Percentiles rank a stretch among this genome's conserved stretches.
phyloP scores from a whole-genome alignment of 2,888 invertebrate species.

The Sericinus montela region DNA sequence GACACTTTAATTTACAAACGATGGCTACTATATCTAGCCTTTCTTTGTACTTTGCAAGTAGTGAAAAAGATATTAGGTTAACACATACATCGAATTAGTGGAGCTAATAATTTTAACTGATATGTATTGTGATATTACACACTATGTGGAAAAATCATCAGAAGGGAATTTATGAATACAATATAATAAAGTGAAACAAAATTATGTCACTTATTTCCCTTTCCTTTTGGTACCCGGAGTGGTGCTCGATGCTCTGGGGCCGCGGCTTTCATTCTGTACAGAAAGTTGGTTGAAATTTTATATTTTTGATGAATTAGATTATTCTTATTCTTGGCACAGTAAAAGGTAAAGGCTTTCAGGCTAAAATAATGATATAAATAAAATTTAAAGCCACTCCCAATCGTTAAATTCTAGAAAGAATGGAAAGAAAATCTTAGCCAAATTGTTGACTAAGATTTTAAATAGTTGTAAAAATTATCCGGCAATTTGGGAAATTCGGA shows the following conservation, averaged over 20 bases:
- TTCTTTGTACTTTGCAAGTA: slow-evolving; percentile 6
- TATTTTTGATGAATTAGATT: no score
- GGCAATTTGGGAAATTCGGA: no score
- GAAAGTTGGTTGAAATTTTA: slow-evolving; percentile 1
- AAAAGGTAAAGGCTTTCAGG: no score
- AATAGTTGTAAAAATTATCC: no score
- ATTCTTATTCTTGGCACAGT: no score
- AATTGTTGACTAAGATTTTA: no score
- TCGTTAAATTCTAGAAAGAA: no score
- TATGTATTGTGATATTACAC: slow-evolving; percentile 77
- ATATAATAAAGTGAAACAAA: slow-evolving; percentile 44
- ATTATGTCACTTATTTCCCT: slow-evolving; percentile 60
- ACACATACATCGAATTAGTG: slow-evolving; percentile 22
- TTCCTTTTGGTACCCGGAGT: slow-evolving; percentile 73
- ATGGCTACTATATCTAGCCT: slow-evolving; percentile 5
- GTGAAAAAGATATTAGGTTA: slow-evolving; percentile 10
- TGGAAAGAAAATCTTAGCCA: no score
- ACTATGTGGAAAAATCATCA: slow-evolving; percentile 71
- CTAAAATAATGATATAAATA: no score
- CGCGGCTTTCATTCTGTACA: slow-evolving; percentile 50
- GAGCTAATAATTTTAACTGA: slow-evolving; percentile 50
- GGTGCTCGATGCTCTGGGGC: slow-evolving; percentile 58
- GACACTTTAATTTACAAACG: no score
- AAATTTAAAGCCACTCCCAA: no score
- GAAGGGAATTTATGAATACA: slow-evolving; percentile 69